These are phyloP conservation scores for Rhagonycha lutea DNA, from an alignment of 2,888 invertebrate genomes.

Conservation along the genomic window DNA sequence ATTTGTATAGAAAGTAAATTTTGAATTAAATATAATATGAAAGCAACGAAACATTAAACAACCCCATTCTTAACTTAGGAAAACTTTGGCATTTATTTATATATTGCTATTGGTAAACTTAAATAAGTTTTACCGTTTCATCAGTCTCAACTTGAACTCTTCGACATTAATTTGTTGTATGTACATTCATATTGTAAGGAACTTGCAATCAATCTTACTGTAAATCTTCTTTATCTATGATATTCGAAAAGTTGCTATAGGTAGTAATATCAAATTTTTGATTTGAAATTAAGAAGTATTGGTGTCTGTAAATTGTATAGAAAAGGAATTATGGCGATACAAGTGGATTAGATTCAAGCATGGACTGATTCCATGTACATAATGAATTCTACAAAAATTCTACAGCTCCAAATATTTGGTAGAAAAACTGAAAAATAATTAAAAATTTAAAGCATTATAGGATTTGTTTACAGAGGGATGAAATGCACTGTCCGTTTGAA, in stretches of 20 bases:
- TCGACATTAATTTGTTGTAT: background rate
- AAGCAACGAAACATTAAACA: background rate
- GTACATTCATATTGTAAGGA: background rate
- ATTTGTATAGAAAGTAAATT: background rate
- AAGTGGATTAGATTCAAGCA: too few relatives aligned
- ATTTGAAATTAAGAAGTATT: too few relatives aligned
- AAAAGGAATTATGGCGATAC: too few relatives aligned
- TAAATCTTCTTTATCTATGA: background rate
- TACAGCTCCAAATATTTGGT: too few relatives aligned
- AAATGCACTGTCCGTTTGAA: too few relatives aligned
- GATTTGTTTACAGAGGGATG: too few relatives aligned
- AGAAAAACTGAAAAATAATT: too few relatives aligned
- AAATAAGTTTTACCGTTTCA: background rate
- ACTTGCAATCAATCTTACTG: background rate
- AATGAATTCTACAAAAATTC: too few relatives aligned
- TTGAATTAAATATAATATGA: background rate
- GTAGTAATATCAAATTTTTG: too few relatives aligned
- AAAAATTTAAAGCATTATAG: too few relatives aligned
- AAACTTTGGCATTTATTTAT: background rate
- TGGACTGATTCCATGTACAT: too few relatives aligned
- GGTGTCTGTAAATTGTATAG: too few relatives aligned
- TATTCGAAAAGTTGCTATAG: background rate
- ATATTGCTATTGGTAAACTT: background rate
- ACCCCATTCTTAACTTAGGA: background rate
- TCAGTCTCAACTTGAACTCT: background rate